Evolutionary conservation across 1,140 invertebrate species (phyloP).

Genomic region (Epicauta chinensis): DNA sequence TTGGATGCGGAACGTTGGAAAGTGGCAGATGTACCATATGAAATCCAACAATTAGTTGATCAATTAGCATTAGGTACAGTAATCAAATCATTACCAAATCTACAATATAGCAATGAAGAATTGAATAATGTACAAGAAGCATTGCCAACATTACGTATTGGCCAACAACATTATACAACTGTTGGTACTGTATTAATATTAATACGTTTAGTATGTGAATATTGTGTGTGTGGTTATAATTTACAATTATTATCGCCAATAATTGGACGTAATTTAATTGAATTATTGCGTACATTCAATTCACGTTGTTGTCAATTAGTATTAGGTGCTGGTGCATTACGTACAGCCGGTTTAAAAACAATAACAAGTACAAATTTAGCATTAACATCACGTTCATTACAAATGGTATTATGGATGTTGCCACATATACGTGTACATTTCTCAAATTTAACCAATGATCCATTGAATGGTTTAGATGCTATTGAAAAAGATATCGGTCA

Average conservation of each 20-base stretch:
- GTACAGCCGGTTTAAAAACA: conserved; percentile 90
- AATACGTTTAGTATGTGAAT: conserved; percentile 83
- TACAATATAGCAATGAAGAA: conserved; percentile 26
- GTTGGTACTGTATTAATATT: conserved; percentile 80
- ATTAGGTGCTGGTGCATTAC: conserved; percentile 89
- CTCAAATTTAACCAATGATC: conserved; percentile 44
- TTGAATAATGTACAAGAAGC: conserved; percentile 25
- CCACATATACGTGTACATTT: conserved; percentile 65
- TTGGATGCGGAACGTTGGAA: conserved; percentile 93
- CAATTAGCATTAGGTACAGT: conserved; percentile 52
- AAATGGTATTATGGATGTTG: conserved; percentile 71
- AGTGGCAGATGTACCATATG: conserved; percentile 80
- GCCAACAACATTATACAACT: conserved; percentile 77
- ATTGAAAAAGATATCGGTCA: conserved; percentile 76
- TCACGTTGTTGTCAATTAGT: conserved; percentile 90
- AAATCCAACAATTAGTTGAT: conserved; percentile 81
- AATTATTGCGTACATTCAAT: conserved; percentile 86
- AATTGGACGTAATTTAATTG: conserved; percentile 73
- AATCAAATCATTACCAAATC: conserved; percentile 32
- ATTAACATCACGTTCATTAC: conserved; percentile 81
- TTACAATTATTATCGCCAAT: conserved; percentile 59
- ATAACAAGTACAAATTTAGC: conserved; percentile 94
- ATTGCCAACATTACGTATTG: conserved; percentile 58
- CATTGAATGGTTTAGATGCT: conserved; percentile 49
- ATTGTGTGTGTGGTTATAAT: conserved; percentile 73